Percentiles rank a stretch among this genome's conserved stretches.
phyloP scores from a whole-genome alignment of 2,888 invertebrate genomes.

The Galerucella calmariensis region DNA sequence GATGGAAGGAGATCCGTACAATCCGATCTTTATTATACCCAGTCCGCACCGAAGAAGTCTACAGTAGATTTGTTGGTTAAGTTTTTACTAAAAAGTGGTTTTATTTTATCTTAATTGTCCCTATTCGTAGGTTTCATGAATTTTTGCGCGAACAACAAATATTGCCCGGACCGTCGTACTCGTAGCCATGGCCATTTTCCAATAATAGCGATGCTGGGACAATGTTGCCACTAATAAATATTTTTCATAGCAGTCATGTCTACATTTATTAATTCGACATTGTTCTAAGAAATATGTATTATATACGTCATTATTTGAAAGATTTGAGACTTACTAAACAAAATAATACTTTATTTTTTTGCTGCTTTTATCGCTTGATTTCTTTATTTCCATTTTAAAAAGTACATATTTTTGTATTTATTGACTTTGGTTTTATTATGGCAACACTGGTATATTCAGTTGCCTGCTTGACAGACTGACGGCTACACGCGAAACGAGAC shows the following conservation, averaged over 20 bases:
- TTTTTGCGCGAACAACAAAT: no score
- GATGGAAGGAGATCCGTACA: slow-evolving; percentile 19
- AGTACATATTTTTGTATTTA: background rate
- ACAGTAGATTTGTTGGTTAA: background rate
- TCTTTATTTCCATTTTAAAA: no score
- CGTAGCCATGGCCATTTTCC: background rate
- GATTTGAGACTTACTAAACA: no score
- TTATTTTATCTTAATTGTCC: background rate
- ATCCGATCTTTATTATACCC: slow-evolving; percentile 29
- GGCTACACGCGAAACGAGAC: slow-evolving; percentile 12
- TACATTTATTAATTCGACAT: background rate
- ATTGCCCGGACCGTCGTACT: background rate
- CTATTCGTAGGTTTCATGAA: no score
- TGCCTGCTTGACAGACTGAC: background rate
- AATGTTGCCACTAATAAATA: background rate
- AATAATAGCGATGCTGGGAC: background rate
- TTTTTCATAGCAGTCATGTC: background rate
- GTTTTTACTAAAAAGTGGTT: slow-evolving; percentile 4
- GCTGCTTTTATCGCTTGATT: no score
- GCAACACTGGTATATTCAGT: background rate
- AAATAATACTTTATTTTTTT: no score
- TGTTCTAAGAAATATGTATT: background rate
- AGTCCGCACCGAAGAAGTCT: background rate
- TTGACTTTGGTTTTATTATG: background rate
- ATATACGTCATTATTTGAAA: no score